These are phyloP conservation scores for Antedon mediterranea DNA, from an alignment of 53 echinoderm and acorn worm genomes.

Conservation along the genomic window DNA sequence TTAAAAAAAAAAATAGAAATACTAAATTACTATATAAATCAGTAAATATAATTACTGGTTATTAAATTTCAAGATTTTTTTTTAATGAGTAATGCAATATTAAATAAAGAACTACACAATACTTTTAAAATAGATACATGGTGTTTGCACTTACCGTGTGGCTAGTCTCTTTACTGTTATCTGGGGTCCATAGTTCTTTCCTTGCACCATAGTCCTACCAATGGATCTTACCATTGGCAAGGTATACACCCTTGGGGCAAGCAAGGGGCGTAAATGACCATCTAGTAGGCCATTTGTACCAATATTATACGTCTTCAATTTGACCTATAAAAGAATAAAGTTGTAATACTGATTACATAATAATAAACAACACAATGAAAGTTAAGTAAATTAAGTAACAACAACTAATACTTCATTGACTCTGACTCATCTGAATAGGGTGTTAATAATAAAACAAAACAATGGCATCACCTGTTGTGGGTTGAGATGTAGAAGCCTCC, in stretches of 20 bases:
- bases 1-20: constrained; percentile 10
- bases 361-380: too few species aligned
- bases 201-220: constrained; percentile 98
- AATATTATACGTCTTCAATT: constrained; percentile 30
- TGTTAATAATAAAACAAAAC: background rate
- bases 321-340: constrained; percentile 8
- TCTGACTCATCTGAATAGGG: too few species aligned
- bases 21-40: too few species aligned
- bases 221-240: constrained; percentile 94
- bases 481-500: constrained; percentile 78
- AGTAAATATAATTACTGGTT: too few species aligned
- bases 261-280: constrained; percentile 69
- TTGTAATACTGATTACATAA: too few species aligned
- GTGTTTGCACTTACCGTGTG: constrained; percentile 52
- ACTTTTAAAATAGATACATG: too few species aligned
- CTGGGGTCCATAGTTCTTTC: constrained; percentile 97
- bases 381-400: too few species aligned
- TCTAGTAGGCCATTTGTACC: constrained; percentile 67
- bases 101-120: too few species aligned
- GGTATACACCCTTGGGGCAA: constrained; percentile 95
- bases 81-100: too few species aligned
- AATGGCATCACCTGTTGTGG: constrained; percentile 56
- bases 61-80: too few species aligned
- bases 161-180: constrained; percentile 95
- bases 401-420: too few species aligned